phyloP scores from a whole-genome alignment of 2,888 invertebrate genomes.

The Nemapogon koenigi region DNA sequence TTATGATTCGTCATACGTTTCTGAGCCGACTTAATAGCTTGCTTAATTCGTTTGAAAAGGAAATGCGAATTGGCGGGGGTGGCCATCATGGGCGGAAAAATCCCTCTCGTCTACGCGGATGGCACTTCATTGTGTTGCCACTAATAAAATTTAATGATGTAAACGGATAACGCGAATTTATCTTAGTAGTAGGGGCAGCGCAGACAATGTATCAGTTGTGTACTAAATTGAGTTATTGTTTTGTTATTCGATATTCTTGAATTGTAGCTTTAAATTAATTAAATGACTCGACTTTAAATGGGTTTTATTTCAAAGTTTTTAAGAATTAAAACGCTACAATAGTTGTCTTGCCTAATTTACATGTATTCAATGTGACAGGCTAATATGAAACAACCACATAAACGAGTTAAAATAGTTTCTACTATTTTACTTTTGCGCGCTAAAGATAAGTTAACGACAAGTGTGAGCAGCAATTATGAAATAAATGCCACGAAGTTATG shows the following conservation, averaged over 20 bases:
- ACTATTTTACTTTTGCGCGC: too few relatives aligned
- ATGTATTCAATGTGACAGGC: too few relatives aligned
- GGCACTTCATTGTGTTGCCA: conserved; percentile 45
- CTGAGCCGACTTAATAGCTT: conserved; percentile 55
- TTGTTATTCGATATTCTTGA: conserved; percentile 13
- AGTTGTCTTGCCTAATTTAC: too few relatives aligned
- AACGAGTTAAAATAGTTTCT: too few relatives aligned
- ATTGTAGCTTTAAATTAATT: conserved; percentile 5
- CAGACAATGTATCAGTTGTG: conserved; percentile 45
- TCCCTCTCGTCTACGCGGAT: conserved; percentile 43
- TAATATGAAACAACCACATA: too few relatives aligned
- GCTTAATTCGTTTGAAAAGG: conserved; percentile 58
- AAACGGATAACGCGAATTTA: conserved; percentile 62
- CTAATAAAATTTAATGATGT: conserved; percentile 65
- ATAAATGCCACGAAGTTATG: too few relatives aligned
- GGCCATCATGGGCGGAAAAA: conserved; percentile 38
- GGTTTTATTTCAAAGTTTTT: too few relatives aligned
- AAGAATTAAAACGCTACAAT: too few relatives aligned
- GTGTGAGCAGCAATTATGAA: too few relatives aligned
- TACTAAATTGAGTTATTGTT: conserved; percentile 29
- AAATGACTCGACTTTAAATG: too few relatives aligned
- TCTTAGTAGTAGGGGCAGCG: conserved; percentile 51
- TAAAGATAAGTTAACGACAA: too few relatives aligned
- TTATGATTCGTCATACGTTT: conserved; percentile 59
- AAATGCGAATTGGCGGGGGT: conserved; percentile 46